Evolutionary conservation across 1,140 invertebrate genomes (phyloP), one percentile per base, ranked within the genome.

Genomic region (Apocrypta bakeri): DNA sequence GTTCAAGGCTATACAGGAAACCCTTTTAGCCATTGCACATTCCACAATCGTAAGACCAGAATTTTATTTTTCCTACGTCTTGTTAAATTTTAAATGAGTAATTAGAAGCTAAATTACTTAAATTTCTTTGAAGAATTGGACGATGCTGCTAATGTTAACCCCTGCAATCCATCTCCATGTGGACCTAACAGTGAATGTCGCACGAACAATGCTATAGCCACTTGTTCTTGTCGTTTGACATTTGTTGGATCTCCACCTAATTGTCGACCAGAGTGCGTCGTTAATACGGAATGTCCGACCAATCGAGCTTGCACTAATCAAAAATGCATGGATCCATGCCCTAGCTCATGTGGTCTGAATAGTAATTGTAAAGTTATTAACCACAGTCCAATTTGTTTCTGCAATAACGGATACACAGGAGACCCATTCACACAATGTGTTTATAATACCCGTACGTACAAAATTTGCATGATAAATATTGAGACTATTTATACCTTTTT

Each of bases 261-360:
- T 95, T 97, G 96, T 90, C 93, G 95, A 78, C 96, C 96, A 71
- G 95, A 97, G 93, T 97, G 96, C 89, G 94, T 94, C 40, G 93
- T 95, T 76, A 94, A 95, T 88, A 94, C 95, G 63, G 96, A 97
- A 91, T 97, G 96, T 89, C 91, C 94, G 0, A 94, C 93, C 82
- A 95, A 95, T 90, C 91, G 94, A 84, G 96, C 95, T 68, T 97
- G 96, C 88, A 92, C 96, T 73, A 94, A 95, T 85, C 94, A 95
- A 86, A 95, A 94, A 91, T 97, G 96, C 91, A 91, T 90, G 76
- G 95, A 96, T 90, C 96, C 96, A 77, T 97, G 96, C 88, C 93
- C 94, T 42, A 96, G 96, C 25, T 94, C 95, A 29, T 97, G 97
- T 90, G 96, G 96, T 64, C 90, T 93, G 71, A 94, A 95, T 85